These are phyloP conservation scores for Cheumatopsyche charites DNA, from an alignment of 1,140 invertebrate species.

Conservation along the genomic window DNA sequence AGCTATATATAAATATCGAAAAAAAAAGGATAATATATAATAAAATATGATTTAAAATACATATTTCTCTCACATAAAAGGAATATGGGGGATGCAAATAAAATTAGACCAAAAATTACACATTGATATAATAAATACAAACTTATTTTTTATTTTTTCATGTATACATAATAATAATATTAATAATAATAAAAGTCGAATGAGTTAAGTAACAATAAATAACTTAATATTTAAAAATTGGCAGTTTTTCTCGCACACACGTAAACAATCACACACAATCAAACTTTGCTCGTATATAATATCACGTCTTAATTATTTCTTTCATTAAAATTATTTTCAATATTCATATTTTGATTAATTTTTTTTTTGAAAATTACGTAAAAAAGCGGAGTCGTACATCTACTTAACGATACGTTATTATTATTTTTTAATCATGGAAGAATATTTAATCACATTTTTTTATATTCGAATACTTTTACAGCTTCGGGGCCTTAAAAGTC, in stretches of 20 bases:
- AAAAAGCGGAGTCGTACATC: background rate
- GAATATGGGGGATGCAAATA: too few relatives aligned
- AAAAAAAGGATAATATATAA: background rate
- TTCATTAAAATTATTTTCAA: background rate
- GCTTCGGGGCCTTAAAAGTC: too few relatives aligned
- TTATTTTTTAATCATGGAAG: conserved; percentile 25
- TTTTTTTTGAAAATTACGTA: conserved; percentile 2
- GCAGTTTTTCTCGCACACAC: too few relatives aligned
- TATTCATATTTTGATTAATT: background rate
- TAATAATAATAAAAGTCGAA: too few relatives aligned
- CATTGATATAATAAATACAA: too few relatives aligned
- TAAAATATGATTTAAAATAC: too few relatives aligned
- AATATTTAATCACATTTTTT: conserved; percentile 29
- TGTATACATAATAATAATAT: too few relatives aligned
- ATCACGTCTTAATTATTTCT: background rate
- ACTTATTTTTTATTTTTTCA: too few relatives aligned
- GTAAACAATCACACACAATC: background rate
- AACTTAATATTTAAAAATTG: conserved; percentile 1
- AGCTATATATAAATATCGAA: background rate
- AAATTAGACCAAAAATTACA: too few relatives aligned
- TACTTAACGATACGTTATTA: background rate
- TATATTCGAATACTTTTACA: conserved; percentile 14
- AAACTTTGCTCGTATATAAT: background rate
- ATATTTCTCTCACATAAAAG: too few relatives aligned
- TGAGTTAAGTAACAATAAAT: background rate